Percentiles rank a stretch among this genome's conserved stretches.
Evolutionary conservation across 2,888 invertebrate genomes (phyloP).

Genomic region (Gibbula magus): DNA sequence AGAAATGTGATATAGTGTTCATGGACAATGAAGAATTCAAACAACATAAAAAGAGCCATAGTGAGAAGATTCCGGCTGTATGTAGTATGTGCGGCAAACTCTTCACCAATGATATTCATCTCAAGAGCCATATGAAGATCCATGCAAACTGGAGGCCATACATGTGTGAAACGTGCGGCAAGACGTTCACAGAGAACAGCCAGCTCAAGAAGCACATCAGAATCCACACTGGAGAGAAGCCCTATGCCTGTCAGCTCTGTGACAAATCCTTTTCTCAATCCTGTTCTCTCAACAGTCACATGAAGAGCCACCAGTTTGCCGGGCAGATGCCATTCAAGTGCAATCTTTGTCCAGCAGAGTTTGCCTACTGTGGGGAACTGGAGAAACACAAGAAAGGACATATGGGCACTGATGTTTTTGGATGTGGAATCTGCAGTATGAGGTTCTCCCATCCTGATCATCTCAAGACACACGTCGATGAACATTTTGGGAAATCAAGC

Average conservation of each 20-base stretch:
- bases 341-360: neutral
- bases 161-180: neutral
- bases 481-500: neutral
- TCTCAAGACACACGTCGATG: neutral
- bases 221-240: neutral
- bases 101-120: neutral
- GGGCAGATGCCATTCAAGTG: neutral
- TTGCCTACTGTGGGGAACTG: neutral
- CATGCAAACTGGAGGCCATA: neutral
- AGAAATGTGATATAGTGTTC: neutral
- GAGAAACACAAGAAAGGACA: neutral
- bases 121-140: constrained; percentile 7
- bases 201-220: neutral
- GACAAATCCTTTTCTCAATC: constrained; percentile 4
- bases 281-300: neutral
- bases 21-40: neutral
- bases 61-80: neutral
- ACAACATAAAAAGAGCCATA: neutral
- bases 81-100: neutral
- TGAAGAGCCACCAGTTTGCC: constrained; percentile 4
- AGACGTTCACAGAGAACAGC: neutral
- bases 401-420: neutral
- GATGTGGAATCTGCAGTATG: neutral
- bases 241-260: neutral
- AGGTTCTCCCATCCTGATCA: neutral